phyloP scores from a whole-genome alignment of 2,113 vertebrate species.

The Perca fluviatilis region DNA sequence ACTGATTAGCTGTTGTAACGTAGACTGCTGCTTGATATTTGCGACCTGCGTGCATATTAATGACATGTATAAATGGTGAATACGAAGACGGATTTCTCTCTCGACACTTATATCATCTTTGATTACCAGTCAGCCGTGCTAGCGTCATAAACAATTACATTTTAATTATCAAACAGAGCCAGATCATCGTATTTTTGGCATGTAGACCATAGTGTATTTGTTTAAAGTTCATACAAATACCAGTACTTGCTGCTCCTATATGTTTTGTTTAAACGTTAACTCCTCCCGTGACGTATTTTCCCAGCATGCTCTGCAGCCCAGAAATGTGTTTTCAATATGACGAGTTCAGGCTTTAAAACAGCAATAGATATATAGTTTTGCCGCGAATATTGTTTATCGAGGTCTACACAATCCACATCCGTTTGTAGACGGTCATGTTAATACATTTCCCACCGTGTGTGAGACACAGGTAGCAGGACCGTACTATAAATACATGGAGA shows the following conservation, averaged over 20 bases:
- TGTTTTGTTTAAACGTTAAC: neutral
- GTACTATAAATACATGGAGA: fast-evolving
- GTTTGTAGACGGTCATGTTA: fast-evolving
- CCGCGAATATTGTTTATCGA: fast-evolving
- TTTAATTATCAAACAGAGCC: neutral
- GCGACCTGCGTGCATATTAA: neutral
- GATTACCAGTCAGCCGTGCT: neutral
- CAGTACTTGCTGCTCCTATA: neutral
- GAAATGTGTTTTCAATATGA: neutral
- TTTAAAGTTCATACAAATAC: neutral
- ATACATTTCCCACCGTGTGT: fast-evolving
- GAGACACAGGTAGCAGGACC: fast-evolving
- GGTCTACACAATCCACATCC: fast-evolving
- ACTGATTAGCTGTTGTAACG: neutral
- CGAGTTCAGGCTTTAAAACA: no score
- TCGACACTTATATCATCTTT: neutral
- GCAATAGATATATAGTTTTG: fast-evolving
- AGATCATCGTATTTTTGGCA: no score
- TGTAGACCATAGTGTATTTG: fast-evolving
- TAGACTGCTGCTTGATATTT: neutral
- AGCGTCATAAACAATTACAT: neutral
- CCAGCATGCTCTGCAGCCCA: constrained; percentile 37
- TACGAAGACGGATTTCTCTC: neutral
- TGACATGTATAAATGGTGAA: no score
- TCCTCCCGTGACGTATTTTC: neutral